These are phyloP conservation scores for Channa striata DNA, from an alignment of 2,797 vertebrate species.

Conservation along the genomic window DNA sequence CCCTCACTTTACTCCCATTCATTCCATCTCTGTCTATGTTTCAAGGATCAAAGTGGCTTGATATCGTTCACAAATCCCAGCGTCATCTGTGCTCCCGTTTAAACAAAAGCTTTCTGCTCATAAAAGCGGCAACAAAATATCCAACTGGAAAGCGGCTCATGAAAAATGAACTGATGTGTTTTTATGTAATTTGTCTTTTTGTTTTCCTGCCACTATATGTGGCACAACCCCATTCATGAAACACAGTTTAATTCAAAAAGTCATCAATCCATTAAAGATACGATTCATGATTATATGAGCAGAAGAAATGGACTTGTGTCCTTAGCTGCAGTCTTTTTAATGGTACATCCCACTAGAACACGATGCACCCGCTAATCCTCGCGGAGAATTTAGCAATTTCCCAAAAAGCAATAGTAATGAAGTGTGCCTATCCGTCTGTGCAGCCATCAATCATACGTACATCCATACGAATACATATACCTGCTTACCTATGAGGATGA, in stretches of 20 bases:
- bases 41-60: conserved; percentile 53
- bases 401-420: conserved; percentile 45
- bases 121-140: conserved; percentile 28
- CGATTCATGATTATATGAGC: conserved; percentile 33
- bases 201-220: conserved; percentile 41
- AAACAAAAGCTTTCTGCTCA: conserved; percentile 64
- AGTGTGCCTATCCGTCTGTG: conserved; percentile 29
- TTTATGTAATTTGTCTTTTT: conserved; percentile 48
- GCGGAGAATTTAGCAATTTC: conserved; percentile 26
- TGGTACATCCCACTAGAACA: conserved; percentile 1
- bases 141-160: conserved; percentile 26
- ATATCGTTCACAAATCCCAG: conserved; percentile 70
- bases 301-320: not conserved
- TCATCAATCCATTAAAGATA: conserved; percentile 61
- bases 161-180: conserved; percentile 63
- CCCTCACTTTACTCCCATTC: conserved; percentile 52
- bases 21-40: conserved; percentile 53
- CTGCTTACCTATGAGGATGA: conserved; percentile 96
- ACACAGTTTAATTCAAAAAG: conserved; percentile 66
- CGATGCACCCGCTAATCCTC: conserved; percentile 14
- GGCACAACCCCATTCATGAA: conserved; percentile 51
- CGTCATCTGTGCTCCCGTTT: conserved; percentile 41
- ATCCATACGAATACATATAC: conserved; percentile 29
- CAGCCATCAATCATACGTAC: conserved; percentile 35
- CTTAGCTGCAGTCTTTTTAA: conserved; percentile 20